Percentiles rank a stretch among this genome's conserved stretches.
phyloP scores from a whole-genome alignment of 2,888 invertebrate species.

The Netelia melanura region DNA sequence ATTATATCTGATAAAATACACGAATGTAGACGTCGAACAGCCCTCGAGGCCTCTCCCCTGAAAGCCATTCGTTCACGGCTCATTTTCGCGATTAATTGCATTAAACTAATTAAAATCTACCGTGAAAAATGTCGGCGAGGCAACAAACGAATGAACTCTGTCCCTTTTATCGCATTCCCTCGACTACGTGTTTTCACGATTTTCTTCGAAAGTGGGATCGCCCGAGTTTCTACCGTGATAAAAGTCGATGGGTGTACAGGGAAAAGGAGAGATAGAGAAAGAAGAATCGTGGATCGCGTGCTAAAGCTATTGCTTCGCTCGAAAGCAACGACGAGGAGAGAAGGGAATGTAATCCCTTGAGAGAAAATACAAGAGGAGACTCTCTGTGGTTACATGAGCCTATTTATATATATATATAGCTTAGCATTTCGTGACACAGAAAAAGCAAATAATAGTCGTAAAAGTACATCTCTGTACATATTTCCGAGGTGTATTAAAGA shows the following conservation, averaged over 20 bases:
- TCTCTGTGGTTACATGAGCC: slow-evolving; percentile 33
- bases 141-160: slow-evolving; percentile 15
- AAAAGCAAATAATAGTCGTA: slow-evolving; percentile 40
- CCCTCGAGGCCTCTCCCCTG: background rate
- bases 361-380: slow-evolving; percentile 44
- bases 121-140: slow-evolving; percentile 8
- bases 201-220: slow-evolving; percentile 47
- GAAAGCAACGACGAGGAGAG: slow-evolving; percentile 33
- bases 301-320: slow-evolving; percentile 51
- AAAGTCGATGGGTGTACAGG: slow-evolving; percentile 49
- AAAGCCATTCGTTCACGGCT: slow-evolving; percentile 17
- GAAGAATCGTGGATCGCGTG: slow-evolving; percentile 62
- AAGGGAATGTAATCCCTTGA: slow-evolving; percentile 56
- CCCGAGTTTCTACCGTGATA: slow-evolving; percentile 39
- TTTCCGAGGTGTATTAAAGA: slow-evolving; percentile 22
- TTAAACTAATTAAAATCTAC: slow-evolving; percentile 60
- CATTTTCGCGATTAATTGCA: slow-evolving; percentile 58
- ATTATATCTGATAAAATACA: slow-evolving; percentile 7
- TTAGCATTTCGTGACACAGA: slow-evolving; percentile 30
- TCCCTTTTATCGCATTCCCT: slow-evolving; percentile 38
- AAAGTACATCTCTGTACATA: slow-evolving; percentile 28
- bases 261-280: background rate
- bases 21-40: background rate
- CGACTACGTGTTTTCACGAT: slow-evolving; percentile 49
- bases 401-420: slow-evolving; percentile 19